phyloP scores from a whole-genome alignment of 2,888 invertebrate species.

The Aporophyla lueneburgensis region DNA sequence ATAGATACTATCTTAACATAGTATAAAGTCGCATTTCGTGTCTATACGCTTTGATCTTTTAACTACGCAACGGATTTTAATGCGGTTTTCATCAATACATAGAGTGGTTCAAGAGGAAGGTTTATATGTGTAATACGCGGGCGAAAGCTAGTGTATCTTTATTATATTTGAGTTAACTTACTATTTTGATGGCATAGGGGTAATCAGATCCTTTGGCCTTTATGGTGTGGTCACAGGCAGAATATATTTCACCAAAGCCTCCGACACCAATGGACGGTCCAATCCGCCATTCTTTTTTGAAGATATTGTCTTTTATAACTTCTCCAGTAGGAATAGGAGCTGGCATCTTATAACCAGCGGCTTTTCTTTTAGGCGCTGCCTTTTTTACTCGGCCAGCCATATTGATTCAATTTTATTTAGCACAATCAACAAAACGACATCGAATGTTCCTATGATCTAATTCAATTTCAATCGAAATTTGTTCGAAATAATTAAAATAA shows the following conservation, averaged over 20 bases:
- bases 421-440: constrained; percentile 34
- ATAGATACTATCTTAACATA: not conserved
- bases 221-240: constrained; percentile 92
- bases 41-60: no score
- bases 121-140: no score
- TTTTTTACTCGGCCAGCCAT: constrained; percentile 85
- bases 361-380: constrained; percentile 83
- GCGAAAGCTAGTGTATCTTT: no score
- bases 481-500: constrained; percentile 47
- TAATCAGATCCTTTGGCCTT: constrained; percentile 89
- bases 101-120: no score
- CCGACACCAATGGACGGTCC: constrained; percentile 97
- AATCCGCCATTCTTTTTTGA: constrained; percentile 96
- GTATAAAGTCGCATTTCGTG: no score
- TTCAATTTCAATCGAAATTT: constrained; percentile 26
- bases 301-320: constrained; percentile 93
- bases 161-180: constrained; percentile 84
- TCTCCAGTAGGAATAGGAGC: constrained; percentile 94
- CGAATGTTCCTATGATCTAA: constrained; percentile 24
- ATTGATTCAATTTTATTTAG: constrained; percentile 39
- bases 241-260: constrained; percentile 98
- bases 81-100: no score
- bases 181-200: constrained; percentile 95
- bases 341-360: constrained; percentile 91
- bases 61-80: no score